Conservation (phyloP, 1,140 invertebrate species). For the Drosophila leontia region DNA sequence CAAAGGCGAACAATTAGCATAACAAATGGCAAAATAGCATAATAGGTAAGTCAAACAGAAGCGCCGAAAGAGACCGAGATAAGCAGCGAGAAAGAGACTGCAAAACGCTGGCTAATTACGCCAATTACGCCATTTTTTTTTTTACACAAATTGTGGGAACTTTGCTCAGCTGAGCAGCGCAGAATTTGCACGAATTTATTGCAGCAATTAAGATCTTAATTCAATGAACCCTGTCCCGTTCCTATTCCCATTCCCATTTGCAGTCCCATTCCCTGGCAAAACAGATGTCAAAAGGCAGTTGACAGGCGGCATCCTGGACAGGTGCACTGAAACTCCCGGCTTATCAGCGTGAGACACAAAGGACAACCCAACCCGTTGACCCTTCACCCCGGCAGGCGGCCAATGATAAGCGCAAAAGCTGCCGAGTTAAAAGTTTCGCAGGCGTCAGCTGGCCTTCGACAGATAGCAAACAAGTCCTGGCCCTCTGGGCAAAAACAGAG, state of each 20-base stretch:
- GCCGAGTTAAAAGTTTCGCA: slow-evolving; percentile 33
- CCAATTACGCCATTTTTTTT: slow-evolving; percentile 74
- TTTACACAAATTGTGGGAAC: slow-evolving; percentile 70
- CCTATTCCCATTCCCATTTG: background rate
- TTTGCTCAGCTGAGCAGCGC: slow-evolving; percentile 50
- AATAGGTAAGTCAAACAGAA: slow-evolving; percentile 54
- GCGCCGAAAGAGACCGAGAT: slow-evolving; percentile 20
- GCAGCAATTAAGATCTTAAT: slow-evolving; percentile 76
- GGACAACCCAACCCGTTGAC: slow-evolving; percentile 21
- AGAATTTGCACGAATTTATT: slow-evolving; percentile 78
- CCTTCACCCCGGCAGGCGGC: slow-evolving; percentile 15
- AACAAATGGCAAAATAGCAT: slow-evolving; percentile 48
- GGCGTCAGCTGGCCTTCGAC: slow-evolving; percentile 32
- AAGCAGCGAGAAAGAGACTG: slow-evolving; percentile 30
- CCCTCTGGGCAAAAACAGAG: background rate
- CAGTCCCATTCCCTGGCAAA: background rate
- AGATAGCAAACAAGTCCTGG: slow-evolving; percentile 21
- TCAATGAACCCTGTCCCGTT: slow-evolving; percentile 59
- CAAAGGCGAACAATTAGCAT: slow-evolving; percentile 64
- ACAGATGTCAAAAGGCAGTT: slow-evolving; percentile 35
- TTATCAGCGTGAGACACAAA: slow-evolving; percentile 50
- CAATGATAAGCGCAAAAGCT: slow-evolving; percentile 41
- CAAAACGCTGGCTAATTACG: slow-evolving; percentile 69
- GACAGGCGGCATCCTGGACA: slow-evolving; percentile 34
- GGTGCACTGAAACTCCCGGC: slow-evolving; percentile 35